Base-by-base conservation (phyloP, 2,113 vertebrate genomes). In the Ursus arctos region DNA sequence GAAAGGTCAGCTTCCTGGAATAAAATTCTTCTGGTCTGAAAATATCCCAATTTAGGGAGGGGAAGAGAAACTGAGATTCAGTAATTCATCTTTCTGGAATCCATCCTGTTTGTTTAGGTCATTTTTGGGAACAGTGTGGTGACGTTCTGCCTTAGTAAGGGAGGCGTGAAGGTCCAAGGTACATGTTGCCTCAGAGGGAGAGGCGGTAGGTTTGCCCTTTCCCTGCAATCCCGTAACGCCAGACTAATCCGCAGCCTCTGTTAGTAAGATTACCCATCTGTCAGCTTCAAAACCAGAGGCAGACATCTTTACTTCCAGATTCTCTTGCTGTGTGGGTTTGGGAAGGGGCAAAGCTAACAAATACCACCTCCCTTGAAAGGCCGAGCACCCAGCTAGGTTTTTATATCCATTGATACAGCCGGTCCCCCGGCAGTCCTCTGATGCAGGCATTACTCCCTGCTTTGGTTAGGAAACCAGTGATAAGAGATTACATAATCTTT, bases 1-100 rank as follows among this genome's bases (percentile, higher is more conserved):
- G 85, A 21, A 31, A 81, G 67, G 2, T 94, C 65, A 83, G 3
- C 71, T 69, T 91, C 86, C 65, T 93, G 55, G 43, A 96, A 47
- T 83, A 83, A 91, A 94, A 86, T 85, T 86, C 31, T 81, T 91
- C 33, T 91, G 40, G 10, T 47, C 57, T 65, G 79, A 92, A 96
- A 57, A 85, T 24, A 51, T 55, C 7, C 31, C 22, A 21, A 0
- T 76, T 36, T 97, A 77, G n/a, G 51, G 28, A 53, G 93, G 82
- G 18, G 59, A 13, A 97, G 84, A 94, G 43, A 81, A 77, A 89
- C 51, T 91, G 80, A 76, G 24, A 24, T 92, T 90, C 7, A 79
- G 4, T 92, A 11, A 87, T 80, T 92, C 7, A 40, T 31, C 84
- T 84, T 84, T 77, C 40, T 55, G 24, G 61, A 36, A 69, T 74